phyloP scores from a whole-genome alignment of 1,140 invertebrate genomes.

The Kradibia gibbosae region DNA sequence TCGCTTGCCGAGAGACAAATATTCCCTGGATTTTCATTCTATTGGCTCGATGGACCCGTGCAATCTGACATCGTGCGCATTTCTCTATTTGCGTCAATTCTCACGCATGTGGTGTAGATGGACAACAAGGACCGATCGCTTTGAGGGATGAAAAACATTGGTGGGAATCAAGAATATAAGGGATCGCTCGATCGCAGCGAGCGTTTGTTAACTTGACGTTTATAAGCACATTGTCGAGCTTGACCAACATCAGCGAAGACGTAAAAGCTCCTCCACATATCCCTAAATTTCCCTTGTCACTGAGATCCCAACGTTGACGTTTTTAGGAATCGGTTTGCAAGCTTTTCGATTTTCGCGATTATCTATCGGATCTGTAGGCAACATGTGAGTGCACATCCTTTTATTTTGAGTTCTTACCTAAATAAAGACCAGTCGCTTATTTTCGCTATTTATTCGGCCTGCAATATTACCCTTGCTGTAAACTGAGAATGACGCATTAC shows the following conservation, averaged over 20 bases:
- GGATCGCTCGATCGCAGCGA: too few species aligned
- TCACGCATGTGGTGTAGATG: background rate
- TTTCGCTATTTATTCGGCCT: too few species aligned
- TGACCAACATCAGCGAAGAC: background rate
- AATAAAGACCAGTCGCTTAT: too few species aligned
- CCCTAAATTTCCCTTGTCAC: too few species aligned
- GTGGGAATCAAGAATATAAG: background rate
- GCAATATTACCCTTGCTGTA: too few species aligned
- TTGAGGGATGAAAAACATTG: background rate
- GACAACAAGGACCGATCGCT: background rate
- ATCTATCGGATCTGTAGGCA: background rate
- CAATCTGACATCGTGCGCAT: background rate
- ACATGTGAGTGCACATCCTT: conserved; percentile 3
- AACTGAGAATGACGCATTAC: too few species aligned
- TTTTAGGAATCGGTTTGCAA: background rate
- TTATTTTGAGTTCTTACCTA: background rate
- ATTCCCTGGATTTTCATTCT: background rate
- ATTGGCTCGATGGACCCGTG: background rate
- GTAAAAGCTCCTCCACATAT: too few species aligned
- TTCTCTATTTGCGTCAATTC: background rate
- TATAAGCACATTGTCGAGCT: background rate
- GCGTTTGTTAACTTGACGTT: background rate
- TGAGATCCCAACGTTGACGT: background rate
- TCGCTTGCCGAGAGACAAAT: background rate
- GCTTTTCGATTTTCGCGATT: background rate